Percentiles rank a stretch among this genome's conserved stretches.
Evolutionary conservation across 2,113 vertebrate species (phyloP).

Genomic region (Cygnus buccinator): DNA sequence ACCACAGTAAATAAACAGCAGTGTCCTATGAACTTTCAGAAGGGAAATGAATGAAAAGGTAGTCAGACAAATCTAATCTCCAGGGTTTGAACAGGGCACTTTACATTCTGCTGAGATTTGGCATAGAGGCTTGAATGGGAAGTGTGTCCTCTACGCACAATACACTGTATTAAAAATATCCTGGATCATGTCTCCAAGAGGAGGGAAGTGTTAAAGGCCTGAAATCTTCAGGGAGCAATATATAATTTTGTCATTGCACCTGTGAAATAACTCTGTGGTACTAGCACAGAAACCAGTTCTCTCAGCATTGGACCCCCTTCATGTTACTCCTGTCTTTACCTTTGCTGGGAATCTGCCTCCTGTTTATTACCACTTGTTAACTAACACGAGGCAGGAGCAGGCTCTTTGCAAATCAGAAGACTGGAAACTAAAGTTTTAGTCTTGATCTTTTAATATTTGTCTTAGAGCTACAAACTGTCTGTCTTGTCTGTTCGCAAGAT

Average conservation of each 20-base stretch:
- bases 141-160: conserved; percentile 41
- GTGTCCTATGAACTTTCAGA: conserved; percentile 5
- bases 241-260: background rate
- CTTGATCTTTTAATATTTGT: background rate
- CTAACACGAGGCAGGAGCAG: background rate
- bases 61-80: background rate
- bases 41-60: conserved; percentile 25
- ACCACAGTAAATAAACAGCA: conserved; percentile 14
- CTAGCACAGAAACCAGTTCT: background rate
- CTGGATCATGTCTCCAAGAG: background rate
- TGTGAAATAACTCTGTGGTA: background rate
- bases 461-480: background rate
- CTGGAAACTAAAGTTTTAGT: background rate
- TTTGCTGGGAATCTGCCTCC: background rate
- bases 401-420: background rate
- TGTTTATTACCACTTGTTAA: background rate
- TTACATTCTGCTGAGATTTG: conserved; percentile 44
- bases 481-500: background rate
- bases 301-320: background rate
- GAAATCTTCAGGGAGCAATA: background rate
- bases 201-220: conserved; percentile 46
- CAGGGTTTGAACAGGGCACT: background rate
- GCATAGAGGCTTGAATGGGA: conserved; percentile 48
- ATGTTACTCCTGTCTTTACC: background rate
- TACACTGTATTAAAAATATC: conserved; percentile 51